Evolutionary conservation across 1,140 invertebrate species (phyloP).

Genomic region (Cydia fagiglandana): DNA sequence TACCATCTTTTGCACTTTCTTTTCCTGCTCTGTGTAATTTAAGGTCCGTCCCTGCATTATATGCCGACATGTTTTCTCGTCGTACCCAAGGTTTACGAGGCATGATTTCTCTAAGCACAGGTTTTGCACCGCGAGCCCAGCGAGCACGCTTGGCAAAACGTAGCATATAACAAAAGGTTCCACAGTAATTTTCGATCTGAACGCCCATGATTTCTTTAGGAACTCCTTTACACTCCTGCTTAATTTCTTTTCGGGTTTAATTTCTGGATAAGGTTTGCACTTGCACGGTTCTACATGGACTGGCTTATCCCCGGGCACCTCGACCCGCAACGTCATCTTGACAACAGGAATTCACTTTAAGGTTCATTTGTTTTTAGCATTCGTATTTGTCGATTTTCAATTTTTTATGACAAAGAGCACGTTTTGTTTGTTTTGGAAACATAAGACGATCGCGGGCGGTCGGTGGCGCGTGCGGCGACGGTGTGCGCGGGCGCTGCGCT

Average conservation of each 20-base stretch:
- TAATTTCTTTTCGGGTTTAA: constrained; percentile 61
- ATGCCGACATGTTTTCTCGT: constrained; percentile 77
- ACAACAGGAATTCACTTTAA: constrained; percentile 48
- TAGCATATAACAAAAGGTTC: constrained; percentile 81
- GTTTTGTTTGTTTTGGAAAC: constrained; percentile 37
- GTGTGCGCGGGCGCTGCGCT: constrained; percentile 49
- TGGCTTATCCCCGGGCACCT: constrained; percentile 70
- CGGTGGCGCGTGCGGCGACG: constrained; percentile 55
- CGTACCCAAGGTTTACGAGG: constrained; percentile 80
- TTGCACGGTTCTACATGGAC: constrained; percentile 66
- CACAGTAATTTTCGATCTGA: constrained; percentile 78
- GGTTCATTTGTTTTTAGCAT: constrained; percentile 63
- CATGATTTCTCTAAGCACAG: constrained; percentile 83
- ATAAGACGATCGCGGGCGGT: constrained; percentile 39
- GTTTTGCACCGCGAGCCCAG: constrained; percentile 80
- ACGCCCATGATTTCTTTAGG: constrained; percentile 65
- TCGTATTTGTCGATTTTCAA: constrained; percentile 12
- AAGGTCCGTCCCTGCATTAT: constrained; percentile 74
- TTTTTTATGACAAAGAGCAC: constrained; percentile 34
- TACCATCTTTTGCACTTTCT: constrained; percentile 79
- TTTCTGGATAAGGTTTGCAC: constrained; percentile 58
- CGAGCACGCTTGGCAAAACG: constrained; percentile 79
- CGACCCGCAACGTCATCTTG: constrained; percentile 76
- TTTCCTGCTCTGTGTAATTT: constrained; percentile 75
- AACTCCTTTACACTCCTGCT: constrained; percentile 64